phyloP scores from a whole-genome alignment of 2,797 vertebrate genomes.

The Caiman crocodilus region DNA sequence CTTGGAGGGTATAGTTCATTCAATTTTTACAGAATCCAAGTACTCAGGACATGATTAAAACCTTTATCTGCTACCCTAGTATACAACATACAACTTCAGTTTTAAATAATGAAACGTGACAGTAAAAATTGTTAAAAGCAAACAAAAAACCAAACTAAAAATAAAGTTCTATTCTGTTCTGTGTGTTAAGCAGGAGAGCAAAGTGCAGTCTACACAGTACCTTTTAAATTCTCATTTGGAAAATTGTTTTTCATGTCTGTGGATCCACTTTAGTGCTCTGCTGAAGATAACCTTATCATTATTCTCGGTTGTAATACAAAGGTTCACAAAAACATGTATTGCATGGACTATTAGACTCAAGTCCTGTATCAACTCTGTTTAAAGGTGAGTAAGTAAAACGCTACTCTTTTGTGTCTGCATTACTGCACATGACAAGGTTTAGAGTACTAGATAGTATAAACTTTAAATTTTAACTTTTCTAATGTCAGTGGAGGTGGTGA shows the following conservation, averaged over 20 bases:
- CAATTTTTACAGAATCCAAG: no score
- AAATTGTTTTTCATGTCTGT: background rate
- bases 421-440: conserved; percentile 71
- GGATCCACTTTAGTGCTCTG: background rate
- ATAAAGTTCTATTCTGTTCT: background rate
- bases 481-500: background rate
- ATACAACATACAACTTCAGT: background rate
- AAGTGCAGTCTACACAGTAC: background rate
- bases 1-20: background rate
- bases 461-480: background rate
- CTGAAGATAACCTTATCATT: background rate
- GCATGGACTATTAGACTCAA: background rate
- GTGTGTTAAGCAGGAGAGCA: background rate
- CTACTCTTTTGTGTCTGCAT: conserved; percentile 35
- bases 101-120: background rate
- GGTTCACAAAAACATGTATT: background rate
- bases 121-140: background rate
- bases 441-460: background rate
- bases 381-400: background rate
- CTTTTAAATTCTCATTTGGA: background rate
- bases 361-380: background rate
- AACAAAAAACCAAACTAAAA: background rate
- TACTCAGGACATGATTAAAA: no score
- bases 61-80: background rate
- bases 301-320: background rate